Evolutionary conservation across 2,113 vertebrate species (phyloP), one percentile per base, ranked within the genome.

Genomic region (Daboia siamensis): DNA sequence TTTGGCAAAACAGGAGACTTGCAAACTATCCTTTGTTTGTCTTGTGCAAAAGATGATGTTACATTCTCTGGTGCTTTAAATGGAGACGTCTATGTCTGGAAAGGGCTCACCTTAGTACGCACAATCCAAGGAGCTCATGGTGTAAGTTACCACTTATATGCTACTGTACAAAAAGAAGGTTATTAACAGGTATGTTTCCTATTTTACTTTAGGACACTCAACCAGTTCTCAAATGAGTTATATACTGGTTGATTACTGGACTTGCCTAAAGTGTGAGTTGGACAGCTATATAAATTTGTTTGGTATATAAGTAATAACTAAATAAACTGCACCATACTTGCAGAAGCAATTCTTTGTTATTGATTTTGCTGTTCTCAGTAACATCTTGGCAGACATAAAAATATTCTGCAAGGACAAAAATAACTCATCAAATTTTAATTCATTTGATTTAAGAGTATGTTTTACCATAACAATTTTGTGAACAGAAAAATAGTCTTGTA

Each of bases 51-150:
- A 97, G 99, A 99, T 11, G 98, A 99, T 92, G 94, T 99, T 96
- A 99, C 99, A 0, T 99, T 99, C 94, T 99, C 99, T 0, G 99
- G 99, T 87, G 99, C 99, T 92, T 98, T 99, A 96, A 99, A 99
- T 48, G 99, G 99, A 44, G 99, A 99, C 93, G 98, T 99, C 80
- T 99, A 99, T 26, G 98, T 99, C 55, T 99, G 99, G 99, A 99
- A 98, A 96, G 99, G 99, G 56, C 96, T 98, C 86, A 98, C 96
- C 59, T 95, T 99, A 95, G 96, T 98, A 69, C 97, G 99, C 85
- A 99, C 99, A 0, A 97, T 99, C 12, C 99, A 99, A 97, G 98
- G 98, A 24, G 99, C 99, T 11, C 99, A 99, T n/a, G 97, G 98
- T 90, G 99, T 99, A 96, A 98, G 99, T 98, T 51, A 8, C 74